Conservation (phyloP, 2,113 vertebrate species). For the Ramphastos sulfuratus region DNA sequence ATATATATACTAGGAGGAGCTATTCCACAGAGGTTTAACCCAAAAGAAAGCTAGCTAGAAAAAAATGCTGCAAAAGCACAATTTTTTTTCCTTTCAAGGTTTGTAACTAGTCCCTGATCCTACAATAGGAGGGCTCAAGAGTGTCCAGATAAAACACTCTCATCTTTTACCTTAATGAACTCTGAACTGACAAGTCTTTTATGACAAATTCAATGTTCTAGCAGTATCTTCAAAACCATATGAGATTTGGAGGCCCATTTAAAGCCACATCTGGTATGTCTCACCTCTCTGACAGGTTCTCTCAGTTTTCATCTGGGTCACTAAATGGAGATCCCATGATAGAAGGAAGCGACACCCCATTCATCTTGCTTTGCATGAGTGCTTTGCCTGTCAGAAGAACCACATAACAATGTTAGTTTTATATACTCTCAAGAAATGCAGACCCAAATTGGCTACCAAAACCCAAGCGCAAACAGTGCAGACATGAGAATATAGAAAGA, state of each 20-base stretch:
- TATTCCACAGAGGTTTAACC: slow-evolving; percentile 44
- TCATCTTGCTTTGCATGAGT: slow-evolving; percentile 78
- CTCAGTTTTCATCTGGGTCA: slow-evolving; percentile 75
- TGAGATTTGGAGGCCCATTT: slow-evolving; percentile 71
- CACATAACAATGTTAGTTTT: slow-evolving; percentile 71
- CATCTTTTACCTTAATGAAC: slow-evolving; percentile 80
- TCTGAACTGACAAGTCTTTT: slow-evolving; percentile 75
- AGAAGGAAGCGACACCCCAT: slow-evolving; percentile 75
- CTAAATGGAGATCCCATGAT: slow-evolving; percentile 76
- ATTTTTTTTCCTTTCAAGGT: slow-evolving; percentile 23
- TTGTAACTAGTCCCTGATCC: slow-evolving; percentile 15
- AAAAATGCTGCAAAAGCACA: slow-evolving; percentile 47
- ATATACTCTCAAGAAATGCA: slow-evolving; percentile 64
- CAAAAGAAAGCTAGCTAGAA: slow-evolving; percentile 36
- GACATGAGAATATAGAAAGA: slow-evolving; percentile 51
- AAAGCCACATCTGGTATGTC: slow-evolving; percentile 64
- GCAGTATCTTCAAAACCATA: slow-evolving; percentile 64
- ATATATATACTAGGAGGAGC: slow-evolving; percentile 28
- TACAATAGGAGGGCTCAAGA: slow-evolving; percentile 19
- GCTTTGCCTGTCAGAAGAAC: slow-evolving; percentile 65
- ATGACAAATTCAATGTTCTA: slow-evolving; percentile 75
- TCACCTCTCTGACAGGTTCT: slow-evolving; percentile 69
- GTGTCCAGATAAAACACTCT: slow-evolving; percentile 67
- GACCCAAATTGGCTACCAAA: slow-evolving; percentile 58
- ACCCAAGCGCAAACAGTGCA: background rate